A percentile compares a stretch with the other conserved stretches of the same genome.
phyloP scores from a whole-genome alignment of 2,797 vertebrate genomes.

The Siniperca scherzeri region DNA sequence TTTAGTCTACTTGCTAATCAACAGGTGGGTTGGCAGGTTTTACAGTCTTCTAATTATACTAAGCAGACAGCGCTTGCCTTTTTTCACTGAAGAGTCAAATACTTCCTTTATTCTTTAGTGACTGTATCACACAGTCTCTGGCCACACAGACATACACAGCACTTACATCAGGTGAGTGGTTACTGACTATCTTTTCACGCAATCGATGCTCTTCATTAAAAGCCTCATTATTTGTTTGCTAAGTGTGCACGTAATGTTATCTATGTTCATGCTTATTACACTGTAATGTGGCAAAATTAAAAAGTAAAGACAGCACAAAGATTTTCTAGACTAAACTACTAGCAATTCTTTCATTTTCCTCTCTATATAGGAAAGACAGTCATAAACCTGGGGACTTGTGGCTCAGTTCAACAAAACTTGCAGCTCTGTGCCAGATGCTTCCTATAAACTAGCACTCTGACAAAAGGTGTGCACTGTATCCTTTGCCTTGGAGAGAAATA shows the following conservation, averaged over 20 bases:
- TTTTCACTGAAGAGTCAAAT: not conserved
- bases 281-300: not conserved
- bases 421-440: not conserved
- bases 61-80: not conserved
- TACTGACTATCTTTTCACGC: not conserved
- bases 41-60: not conserved
- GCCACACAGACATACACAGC: not conserved
- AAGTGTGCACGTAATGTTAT: not conserved
- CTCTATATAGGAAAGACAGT: not conserved
- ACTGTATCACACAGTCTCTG: not conserved
- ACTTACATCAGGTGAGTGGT: conserved; percentile 10
- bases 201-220: not conserved
- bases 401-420: not conserved
- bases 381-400: not conserved
- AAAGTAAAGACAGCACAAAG: not conserved
- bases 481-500: not conserved
- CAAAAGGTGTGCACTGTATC: not conserved
- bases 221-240: not conserved
- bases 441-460: not conserved
- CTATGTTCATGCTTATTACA: not conserved
- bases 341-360: not conserved
- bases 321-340: not conserved
- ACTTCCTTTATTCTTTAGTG: not conserved
- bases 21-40: not conserved
- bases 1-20: not conserved